Evolutionary conservation across 1,140 invertebrate species (phyloP).

Genomic region (Littorina saxatilis): DNA sequence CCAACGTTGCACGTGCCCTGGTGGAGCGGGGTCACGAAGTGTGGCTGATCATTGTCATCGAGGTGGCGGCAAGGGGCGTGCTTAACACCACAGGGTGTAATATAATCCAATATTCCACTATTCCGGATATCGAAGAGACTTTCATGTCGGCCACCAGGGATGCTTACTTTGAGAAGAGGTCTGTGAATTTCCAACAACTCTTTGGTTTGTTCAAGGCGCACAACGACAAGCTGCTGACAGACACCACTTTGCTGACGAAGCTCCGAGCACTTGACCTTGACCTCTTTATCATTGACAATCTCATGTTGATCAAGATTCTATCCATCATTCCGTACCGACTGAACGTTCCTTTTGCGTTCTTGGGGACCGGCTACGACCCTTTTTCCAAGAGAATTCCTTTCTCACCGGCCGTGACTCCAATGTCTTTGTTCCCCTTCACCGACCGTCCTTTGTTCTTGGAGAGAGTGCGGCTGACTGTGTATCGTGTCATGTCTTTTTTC

Average conservation of each 20-base stretch:
- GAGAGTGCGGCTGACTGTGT: neutral
- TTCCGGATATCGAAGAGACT: neutral
- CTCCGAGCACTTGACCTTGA: constrained; percentile 29
- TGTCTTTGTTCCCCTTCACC: neutral
- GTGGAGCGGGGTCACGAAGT: constrained; percentile 34
- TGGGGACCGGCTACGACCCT: constrained; percentile 4
- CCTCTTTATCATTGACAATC: constrained; percentile 33
- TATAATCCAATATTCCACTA: neutral
- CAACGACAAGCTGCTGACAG: neutral
- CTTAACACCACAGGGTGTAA: constrained; percentile 13
- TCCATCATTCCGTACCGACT: constrained; percentile 44
- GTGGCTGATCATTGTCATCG: constrained; percentile 27
- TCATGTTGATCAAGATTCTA: constrained; percentile 6
- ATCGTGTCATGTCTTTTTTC: neutral
- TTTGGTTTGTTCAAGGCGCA: neutral
- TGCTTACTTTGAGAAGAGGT: neutral
- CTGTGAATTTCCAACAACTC: neutral
- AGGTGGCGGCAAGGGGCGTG: constrained; percentile 15
- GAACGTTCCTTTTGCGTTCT: constrained; percentile 38
- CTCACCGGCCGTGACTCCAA: constrained; percentile 15
- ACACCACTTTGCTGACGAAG: constrained; percentile 8
- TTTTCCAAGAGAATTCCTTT: neutral
- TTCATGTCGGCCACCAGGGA: neutral
- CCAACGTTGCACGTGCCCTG: constrained; percentile 36
- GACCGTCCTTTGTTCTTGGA: neutral